These are phyloP conservation scores for Scaeva pyrastri DNA, from an alignment of 2,888 invertebrate species.

Conservation along the genomic window DNA sequence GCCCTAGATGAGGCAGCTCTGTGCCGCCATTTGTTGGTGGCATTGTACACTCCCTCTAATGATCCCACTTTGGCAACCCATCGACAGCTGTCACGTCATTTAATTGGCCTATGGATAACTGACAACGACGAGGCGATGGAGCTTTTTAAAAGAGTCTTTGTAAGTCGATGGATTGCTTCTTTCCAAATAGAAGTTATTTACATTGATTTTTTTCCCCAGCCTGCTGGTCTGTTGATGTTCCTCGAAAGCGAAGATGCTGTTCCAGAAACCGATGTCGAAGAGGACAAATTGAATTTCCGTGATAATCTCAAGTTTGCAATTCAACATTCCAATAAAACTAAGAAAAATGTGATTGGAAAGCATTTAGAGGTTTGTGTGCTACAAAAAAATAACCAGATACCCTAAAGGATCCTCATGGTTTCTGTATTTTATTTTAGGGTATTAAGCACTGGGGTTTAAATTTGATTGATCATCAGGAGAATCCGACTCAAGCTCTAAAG, in stretches of 20 bases:
- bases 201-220: conserved; percentile 85
- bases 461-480: conserved; percentile 83
- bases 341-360: conserved; percentile 91
- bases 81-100: conserved; percentile 95
- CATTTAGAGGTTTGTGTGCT: conserved; percentile 88
- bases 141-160: conserved; percentile 93
- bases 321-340: conserved; percentile 89
- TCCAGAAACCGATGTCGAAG: conserved; percentile 86
- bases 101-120: conserved; percentile 98
- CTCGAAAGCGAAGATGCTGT: conserved; percentile 94
- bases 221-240: conserved; percentile 94
- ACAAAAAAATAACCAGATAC: neutral
- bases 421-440: conserved; percentile 78
- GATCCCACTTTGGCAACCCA: conserved; percentile 92
- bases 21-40: conserved; percentile 95
- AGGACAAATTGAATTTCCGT: conserved; percentile 90
- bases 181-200: neutral
- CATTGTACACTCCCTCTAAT: conserved; percentile 93
- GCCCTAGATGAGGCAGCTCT: conserved; percentile 98
- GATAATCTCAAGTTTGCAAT: conserved; percentile 98
- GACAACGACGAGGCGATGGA: conserved; percentile 96
- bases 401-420: neutral
- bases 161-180: conserved; percentile 83
- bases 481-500: conserved; percentile 82
- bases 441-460: conserved; percentile 88